Conservation (phyloP, 2,113 vertebrate species). For the Terrapene triunguis region DNA sequence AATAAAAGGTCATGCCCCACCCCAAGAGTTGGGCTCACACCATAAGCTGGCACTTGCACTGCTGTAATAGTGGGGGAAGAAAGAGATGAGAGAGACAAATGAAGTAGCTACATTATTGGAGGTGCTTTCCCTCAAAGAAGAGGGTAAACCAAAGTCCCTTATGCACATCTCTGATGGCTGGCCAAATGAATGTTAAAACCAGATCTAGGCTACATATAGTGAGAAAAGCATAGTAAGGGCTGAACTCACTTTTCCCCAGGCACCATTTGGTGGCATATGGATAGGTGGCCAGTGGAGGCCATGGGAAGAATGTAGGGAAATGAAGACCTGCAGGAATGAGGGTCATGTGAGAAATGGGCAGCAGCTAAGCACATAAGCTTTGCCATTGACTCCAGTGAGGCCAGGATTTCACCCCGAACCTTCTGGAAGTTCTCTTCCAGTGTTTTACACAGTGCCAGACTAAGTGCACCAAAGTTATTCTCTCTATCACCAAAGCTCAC, state of each 20-base stretch:
- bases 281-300: accelerated
- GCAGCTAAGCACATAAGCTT: not conserved
- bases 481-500: not conserved
- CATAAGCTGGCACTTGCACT: conserved; percentile 45
- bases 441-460: not conserved
- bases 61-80: not conserved
- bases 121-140: not conserved
- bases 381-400: not conserved
- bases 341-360: conserved; percentile 19
- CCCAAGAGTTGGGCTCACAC: conserved; percentile 66
- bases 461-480: not conserved
- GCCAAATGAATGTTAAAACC: not conserved
- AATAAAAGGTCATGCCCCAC: conserved; percentile 73
- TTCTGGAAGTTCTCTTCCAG: not conserved
- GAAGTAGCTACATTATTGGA: not conserved
- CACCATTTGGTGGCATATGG: not conserved
- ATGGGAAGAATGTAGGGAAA: not conserved
- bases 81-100: conserved; percentile 27
- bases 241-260: not conserved
- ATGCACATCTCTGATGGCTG: not conserved
- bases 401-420: not conserved
- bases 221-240: not conserved
- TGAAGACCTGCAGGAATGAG: not conserved
- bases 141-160: not conserved
- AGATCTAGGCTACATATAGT: not conserved